Base-by-base conservation (phyloP, 2,797 vertebrate species). In the Poeciliopsis presidionis region DNA sequence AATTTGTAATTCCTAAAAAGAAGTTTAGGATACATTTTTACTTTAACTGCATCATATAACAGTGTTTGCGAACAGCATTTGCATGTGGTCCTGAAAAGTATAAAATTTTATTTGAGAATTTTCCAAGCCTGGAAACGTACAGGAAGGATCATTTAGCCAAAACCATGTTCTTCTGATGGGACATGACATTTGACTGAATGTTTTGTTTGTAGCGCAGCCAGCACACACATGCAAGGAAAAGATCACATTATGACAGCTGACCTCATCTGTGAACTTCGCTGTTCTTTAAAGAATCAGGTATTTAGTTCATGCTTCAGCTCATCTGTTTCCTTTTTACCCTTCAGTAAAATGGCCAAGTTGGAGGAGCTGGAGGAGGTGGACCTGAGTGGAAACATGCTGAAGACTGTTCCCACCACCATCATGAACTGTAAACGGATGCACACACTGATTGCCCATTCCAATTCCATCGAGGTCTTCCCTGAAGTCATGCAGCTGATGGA, bases 321-420 rank as follows among this genome's bases (percentile, higher is more conserved):
- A 53, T 51, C 12, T 1, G 3, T 30, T 75, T 9, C 28, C 70
- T 51, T 9, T 2, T 12, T 47, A 22, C 51, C 55, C 45, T 77
- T 80, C 80, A 99, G 98, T 96, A 99, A 99, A 99, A 99, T 99
- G 98, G 98, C 98, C 73, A 99, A 98, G 91, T 84, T 99, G 94
- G 98, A 99, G 90, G 97, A 99, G 87, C 94, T 99, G 88, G 98
- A 99, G 87, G 98, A 99, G 94, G 95, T 99, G 13, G 98, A 99
- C 85, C 90, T 99, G 86, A 99, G 98, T 51, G 98, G 98, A 76
- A 99, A 99, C 93, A 96, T 97, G 88, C 95, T 99, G 88, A 99
- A 99, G 94, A 97, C 98, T 13, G 94, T 99, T 88, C 98, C 98
- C 77, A 99, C 98, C 45, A 99, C 98, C 47, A 97, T 99, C 90